Base-by-base conservation (phyloP, 53 echinoderm and acorn worm species). In the Patiria pectinifera region DNA sequence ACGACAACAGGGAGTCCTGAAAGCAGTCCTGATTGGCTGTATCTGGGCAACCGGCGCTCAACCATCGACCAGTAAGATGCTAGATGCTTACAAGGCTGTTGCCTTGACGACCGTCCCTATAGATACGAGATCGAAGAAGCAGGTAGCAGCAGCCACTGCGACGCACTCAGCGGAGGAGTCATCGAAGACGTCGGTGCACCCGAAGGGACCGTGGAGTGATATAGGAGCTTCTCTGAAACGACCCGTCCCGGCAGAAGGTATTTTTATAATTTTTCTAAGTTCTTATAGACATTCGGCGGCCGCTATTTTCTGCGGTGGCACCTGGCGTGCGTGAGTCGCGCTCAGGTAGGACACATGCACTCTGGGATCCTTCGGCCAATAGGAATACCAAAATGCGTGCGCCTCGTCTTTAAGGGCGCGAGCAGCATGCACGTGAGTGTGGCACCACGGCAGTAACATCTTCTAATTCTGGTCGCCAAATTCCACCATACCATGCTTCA, bases 161-260 rank as follows among this genome's bases (percentile, higher is more conserved):
- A 79, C 81, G 3, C 47, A 46, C 0, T 3, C 62, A 1, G 16
- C 5, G 6, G 71, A 59, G 2, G 82, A 82, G 14, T 59, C 82
- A 0, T 46, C 77, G 0, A 69, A 25, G 24, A 46, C 9, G 48
- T 10, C 12, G 3, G 45, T n/a, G 11, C 76, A 93, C 0, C 7
- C 88, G 47, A 92, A 81, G 59, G 58, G 15, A 80, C 18, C 47
- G 0, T 80, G 80, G 3, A 47, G 16, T 44, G 80, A 90, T 6
- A 53, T 53, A 45, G 87, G 87, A 23, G 25, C 81, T 49, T 69
- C 80, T 11, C 43, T 69, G 45, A 94, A 94, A 84, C 94, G 93
- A 62, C 97, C 97, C 13, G 98, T 98, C 11, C 98, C 98, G 4
- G 94, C 95, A 48, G 98, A 96, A 94, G 98, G 98, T 98, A 83